Evolutionary conservation across 1,140 invertebrate species (phyloP).

Genomic region (Heliconius congener): DNA sequence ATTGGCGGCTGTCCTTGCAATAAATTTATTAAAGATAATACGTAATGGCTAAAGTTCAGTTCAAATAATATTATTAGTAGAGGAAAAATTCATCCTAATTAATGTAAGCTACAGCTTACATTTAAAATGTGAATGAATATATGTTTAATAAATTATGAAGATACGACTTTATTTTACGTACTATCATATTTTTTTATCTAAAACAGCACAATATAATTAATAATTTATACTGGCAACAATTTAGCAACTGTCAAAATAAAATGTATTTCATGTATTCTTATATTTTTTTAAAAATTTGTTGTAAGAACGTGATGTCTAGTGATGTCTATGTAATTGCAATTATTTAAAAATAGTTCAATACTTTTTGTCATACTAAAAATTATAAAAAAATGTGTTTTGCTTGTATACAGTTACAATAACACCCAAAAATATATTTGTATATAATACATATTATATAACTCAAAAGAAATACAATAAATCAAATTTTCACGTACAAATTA

Average conservation of each 20-base stretch:
- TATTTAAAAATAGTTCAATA: neutral
- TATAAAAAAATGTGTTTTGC: neutral
- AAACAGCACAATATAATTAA: neutral
- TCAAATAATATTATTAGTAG: too few species aligned
- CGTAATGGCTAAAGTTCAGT: too few species aligned
- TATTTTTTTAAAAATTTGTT: neutral
- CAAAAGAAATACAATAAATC: neutral
- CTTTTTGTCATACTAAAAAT: neutral
- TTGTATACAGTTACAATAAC: neutral
- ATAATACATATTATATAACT: neutral
- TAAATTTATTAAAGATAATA: neutral
- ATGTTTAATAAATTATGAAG: too few species aligned
- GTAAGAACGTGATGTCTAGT: neutral
- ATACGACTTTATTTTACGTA: too few species aligned
- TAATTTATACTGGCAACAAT: neutral
- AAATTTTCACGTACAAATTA: neutral
- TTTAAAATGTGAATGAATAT: too few species aligned
- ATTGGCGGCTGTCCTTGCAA: conserved; percentile 37
- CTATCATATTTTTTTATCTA: neutral
- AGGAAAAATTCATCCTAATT: too few species aligned
- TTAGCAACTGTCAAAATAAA: neutral
- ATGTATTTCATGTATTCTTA: neutral
- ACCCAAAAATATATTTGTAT: neutral
- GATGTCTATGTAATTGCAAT: neutral
- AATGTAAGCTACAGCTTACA: too few species aligned